Evolutionary conservation across 2,888 invertebrate genomes (phyloP).

Genomic region (Ctena decussata): DNA sequence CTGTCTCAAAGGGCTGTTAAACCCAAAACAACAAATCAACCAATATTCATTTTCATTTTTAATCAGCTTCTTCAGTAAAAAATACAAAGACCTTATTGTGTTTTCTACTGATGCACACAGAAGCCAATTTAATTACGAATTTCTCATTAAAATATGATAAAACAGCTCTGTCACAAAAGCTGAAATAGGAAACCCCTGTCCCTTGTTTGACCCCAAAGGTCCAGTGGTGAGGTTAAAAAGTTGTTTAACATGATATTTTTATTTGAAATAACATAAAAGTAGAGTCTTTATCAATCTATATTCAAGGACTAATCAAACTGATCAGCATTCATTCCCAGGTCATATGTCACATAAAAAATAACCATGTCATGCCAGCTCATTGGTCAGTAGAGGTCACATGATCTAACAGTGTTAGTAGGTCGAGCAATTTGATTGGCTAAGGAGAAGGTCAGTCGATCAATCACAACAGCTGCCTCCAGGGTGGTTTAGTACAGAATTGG

Average conservation of each 20-base stretch:
- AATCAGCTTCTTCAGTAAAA: no score
- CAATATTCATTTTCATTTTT: no score
- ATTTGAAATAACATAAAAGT: not conserved
- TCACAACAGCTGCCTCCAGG: not conserved
- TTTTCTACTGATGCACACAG: not conserved
- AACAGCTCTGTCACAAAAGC: not conserved
- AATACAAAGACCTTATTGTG: no score
- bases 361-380: not conserved
- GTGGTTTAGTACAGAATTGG: not conserved
- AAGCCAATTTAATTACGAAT: no score
- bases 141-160: no score
- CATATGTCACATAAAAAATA: slow-evolving; percentile 1
- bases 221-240: not conserved
- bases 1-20: no score
- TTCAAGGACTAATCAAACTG: not conserved
- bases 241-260: slow-evolving; percentile 1
- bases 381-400: slow-evolving; percentile 4
- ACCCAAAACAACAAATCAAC: no score
- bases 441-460: not conserved
- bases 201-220: not conserved
- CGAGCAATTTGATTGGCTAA: not conserved
- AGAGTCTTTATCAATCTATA: not conserved
- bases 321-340: not conserved
- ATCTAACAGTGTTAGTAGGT: not conserved
- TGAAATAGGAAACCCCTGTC: not conserved